A percentile compares a stretch with the other conserved stretches of the same genome.
These are phyloP conservation scores for Cyprinus carpio DNA, from an alignment of 2,113 vertebrate genomes.

Conservation along the genomic window DNA sequence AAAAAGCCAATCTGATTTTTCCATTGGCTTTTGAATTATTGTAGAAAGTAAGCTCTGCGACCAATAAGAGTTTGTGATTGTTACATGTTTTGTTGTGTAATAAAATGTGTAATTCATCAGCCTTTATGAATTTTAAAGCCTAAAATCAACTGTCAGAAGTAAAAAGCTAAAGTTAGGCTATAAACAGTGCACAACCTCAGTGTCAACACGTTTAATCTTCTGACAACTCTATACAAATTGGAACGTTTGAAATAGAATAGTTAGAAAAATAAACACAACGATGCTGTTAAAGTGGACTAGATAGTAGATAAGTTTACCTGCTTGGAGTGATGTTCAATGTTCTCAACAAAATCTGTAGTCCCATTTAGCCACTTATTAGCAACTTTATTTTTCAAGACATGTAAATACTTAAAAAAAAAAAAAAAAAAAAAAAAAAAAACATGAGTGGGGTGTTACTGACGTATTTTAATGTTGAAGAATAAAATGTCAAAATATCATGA, in stretches of 20 bases:
- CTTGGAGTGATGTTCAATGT: not conserved
- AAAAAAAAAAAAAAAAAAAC: too few relatives aligned
- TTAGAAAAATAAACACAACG: not conserved
- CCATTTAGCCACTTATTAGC: not conserved
- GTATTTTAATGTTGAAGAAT: not conserved
- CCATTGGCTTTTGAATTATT: not conserved
- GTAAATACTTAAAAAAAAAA: not conserved
- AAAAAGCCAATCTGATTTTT: not conserved
- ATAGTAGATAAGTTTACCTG: too few relatives aligned
- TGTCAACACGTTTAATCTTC: too few relatives aligned
- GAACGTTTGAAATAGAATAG: not conserved
- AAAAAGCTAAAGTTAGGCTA: not conserved
- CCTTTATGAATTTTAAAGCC: not conserved
- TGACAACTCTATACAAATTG: not conserved
- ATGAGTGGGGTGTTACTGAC: not conserved
- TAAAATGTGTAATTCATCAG: too few relatives aligned
- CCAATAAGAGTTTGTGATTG: not conserved
- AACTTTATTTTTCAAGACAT: not conserved
- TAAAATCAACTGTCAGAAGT: not conserved
- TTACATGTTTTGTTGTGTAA: not conserved
- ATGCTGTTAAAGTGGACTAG: not conserved
- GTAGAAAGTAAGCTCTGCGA: not conserved
- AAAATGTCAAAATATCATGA: not conserved
- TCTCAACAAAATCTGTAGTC: not conserved
- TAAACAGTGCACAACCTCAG: not conserved